These are phyloP conservation scores for Paraplagusia blochii DNA, from an alignment of 2,113 vertebrate genomes.

Conservation along the genomic window DNA sequence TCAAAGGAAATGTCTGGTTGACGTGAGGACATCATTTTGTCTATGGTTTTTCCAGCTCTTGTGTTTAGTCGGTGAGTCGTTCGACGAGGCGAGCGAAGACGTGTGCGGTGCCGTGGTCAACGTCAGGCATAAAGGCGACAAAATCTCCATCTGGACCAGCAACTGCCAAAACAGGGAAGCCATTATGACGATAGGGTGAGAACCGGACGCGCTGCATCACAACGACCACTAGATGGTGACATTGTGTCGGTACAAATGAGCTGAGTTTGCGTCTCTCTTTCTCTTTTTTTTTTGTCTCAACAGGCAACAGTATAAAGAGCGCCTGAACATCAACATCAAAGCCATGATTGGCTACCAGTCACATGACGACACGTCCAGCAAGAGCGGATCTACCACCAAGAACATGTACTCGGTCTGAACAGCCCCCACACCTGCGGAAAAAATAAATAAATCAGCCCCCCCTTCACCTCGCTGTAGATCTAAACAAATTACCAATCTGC, in stretches of 20 bases:
- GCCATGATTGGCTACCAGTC: constrained; percentile 80
- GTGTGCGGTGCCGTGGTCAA: constrained; percentile 83
- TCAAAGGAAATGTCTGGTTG: neutral
- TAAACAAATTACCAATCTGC: constrained; percentile 75
- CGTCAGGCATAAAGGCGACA: constrained; percentile 81
- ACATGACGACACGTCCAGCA: constrained; percentile 84
- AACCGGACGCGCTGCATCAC: neutral
- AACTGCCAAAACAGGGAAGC: constrained; percentile 82
- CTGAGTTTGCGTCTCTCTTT: neutral
- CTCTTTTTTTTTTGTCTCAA: no score
- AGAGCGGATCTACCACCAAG: constrained; percentile 84
- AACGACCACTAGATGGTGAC: constrained; percentile 46
- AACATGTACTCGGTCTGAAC: constrained; percentile 82
- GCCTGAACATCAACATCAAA: constrained; percentile 75
- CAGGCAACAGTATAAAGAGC: constrained; percentile 81
- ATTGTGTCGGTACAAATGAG: neutral
- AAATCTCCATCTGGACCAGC: constrained; percentile 83
- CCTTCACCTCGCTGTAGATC: constrained; percentile 74
- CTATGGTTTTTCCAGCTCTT: constrained; percentile 71
- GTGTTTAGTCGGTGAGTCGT: constrained; percentile 83
- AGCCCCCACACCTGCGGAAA: neutral
- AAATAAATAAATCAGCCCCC: neutral
- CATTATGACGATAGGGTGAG: constrained; percentile 82
- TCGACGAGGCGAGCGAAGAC: constrained; percentile 81
- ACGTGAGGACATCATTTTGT: neutral